Percentiles rank a stretch among this genome's conserved stretches.
Evolutionary conservation across 1,140 invertebrate species (phyloP).

Genomic region (Listronotus oregonensis): DNA sequence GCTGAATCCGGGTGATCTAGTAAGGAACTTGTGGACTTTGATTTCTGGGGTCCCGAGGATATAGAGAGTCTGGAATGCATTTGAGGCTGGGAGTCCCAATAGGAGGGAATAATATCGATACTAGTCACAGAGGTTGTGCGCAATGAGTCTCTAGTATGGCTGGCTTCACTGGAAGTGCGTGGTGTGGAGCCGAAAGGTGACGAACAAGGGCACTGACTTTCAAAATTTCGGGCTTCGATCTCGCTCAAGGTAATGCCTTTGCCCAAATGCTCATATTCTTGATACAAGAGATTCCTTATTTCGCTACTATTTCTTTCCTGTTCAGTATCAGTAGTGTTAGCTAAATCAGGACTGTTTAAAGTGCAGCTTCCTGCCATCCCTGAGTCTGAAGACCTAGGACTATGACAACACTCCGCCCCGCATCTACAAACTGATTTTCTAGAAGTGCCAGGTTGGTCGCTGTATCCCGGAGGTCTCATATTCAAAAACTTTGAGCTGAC

Average conservation of each 20-base stretch:
- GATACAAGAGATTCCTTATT: conserved; percentile 34
- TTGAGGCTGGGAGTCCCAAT: conserved; percentile 50
- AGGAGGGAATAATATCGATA: conserved; percentile 57
- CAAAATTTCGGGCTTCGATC: conserved; percentile 68
- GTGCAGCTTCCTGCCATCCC: conserved; percentile 82
- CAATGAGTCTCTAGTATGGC: conserved; percentile 59
- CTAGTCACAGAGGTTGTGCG: conserved; percentile 59
- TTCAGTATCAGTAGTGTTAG: conserved; percentile 38
- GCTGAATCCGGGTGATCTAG: conserved; percentile 25
- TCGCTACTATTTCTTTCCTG: conserved; percentile 33
- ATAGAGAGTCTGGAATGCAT: conserved; percentile 43
- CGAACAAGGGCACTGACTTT: conserved; percentile 72
- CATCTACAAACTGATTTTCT: conserved; percentile 61
- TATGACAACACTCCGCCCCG: conserved; percentile 63
- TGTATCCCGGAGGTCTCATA: conserved; percentile 40
- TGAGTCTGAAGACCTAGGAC: conserved; percentile 76
- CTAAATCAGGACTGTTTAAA: conserved; percentile 67
- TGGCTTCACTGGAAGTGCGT: conserved; percentile 61
- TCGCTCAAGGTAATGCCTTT: conserved; percentile 59
- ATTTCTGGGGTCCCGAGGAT: conserved; percentile 44
- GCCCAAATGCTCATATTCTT: conserved; percentile 23
- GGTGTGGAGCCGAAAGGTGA: conserved; percentile 74
- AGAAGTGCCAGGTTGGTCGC: conserved; percentile 26
- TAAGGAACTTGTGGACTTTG: conserved; percentile 42
- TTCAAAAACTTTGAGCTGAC: conserved; percentile 59